Conservation (phyloP, 2,888 invertebrate genomes). For the Schizotus pectinicornis region DNA sequence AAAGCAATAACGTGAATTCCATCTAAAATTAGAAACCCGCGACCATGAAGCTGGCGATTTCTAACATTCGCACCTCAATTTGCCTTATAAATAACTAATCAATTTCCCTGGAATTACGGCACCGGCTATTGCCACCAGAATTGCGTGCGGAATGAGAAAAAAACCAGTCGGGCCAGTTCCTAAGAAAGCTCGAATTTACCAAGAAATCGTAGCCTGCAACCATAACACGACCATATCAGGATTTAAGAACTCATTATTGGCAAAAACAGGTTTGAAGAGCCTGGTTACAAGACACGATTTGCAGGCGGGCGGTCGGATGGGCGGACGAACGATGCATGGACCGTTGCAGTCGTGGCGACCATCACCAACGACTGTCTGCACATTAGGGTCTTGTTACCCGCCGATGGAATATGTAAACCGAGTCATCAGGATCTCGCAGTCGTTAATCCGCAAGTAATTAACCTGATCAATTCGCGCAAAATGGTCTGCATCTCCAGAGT, state of each 20-base stretch:
- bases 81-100: slow-evolving; percentile 14
- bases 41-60: too few relatives aligned
- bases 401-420: slow-evolving; percentile 13
- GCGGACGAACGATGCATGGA: background rate
- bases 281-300: slow-evolving; percentile 22
- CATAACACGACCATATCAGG: slow-evolving; percentile 42
- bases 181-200: slow-evolving; percentile 37
- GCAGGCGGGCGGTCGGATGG: slow-evolving; percentile 9
- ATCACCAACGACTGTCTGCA: slow-evolving; percentile 6
- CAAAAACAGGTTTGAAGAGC: slow-evolving; percentile 33
- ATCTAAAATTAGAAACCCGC: too few relatives aligned
- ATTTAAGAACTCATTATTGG: slow-evolving; percentile 43
- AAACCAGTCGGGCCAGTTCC: slow-evolving; percentile 25
- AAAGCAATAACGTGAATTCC: too few relatives aligned
- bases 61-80: slow-evolving; percentile 1
- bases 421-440: slow-evolving; percentile 19
- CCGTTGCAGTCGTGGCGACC: too few relatives aligned
- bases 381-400: slow-evolving; percentile 1
- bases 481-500: slow-evolving; percentile 4
- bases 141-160: slow-evolving; percentile 10
- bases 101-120: slow-evolving; percentile 17
- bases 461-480: background rate
- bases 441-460: slow-evolving; percentile 13
- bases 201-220: slow-evolving; percentile 41
- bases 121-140: slow-evolving; percentile 10